Percentiles rank a stretch among this genome's conserved stretches.
Conservation (phyloP, 2,797 vertebrate genomes). For the Platalea minor region DNA sequence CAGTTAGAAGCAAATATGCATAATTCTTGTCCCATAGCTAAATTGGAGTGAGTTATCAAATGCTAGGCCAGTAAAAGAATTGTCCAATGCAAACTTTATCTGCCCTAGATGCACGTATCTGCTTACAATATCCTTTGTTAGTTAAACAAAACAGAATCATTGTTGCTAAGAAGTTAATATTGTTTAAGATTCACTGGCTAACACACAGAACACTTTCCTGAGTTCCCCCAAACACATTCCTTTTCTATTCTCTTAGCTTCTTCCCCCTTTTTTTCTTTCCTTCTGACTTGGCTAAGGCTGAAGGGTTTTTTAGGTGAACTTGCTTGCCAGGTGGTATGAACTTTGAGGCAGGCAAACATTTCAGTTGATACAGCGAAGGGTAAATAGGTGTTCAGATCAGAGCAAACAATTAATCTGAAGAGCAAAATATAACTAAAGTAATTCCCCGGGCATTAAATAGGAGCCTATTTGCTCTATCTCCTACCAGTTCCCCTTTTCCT, state of each 20-base stretch:
- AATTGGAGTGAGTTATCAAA: slow-evolving; percentile 41
- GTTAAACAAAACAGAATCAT: slow-evolving; percentile 62
- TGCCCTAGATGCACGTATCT: slow-evolving; percentile 22
- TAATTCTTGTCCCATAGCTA: slow-evolving; percentile 35
- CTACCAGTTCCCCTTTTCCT: background rate
- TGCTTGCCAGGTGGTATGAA: background rate
- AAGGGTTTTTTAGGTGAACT: background rate
- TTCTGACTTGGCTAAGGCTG: background rate
- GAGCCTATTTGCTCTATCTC: background rate
- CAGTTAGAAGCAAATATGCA: background rate
- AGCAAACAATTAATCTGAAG: background rate
- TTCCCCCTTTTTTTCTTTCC: background rate
- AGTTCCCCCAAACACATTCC: slow-evolving; percentile 10
- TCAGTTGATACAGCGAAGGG: background rate
- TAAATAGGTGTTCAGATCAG: background rate
- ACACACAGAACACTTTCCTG: background rate
- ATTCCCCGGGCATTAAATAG: background rate
- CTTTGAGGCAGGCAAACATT: background rate
- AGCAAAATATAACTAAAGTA: background rate
- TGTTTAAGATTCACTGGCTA: slow-evolving; percentile 54
- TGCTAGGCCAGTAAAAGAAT: slow-evolving; percentile 32
- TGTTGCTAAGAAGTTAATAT: slow-evolving; percentile 66
- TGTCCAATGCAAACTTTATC: slow-evolving; percentile 48
- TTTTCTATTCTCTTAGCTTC: background rate
- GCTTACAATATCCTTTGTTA: slow-evolving; percentile 61